These are phyloP conservation scores for Glareola pratincola DNA, from an alignment of 2,113 vertebrate genomes.

Conservation along the genomic window DNA sequence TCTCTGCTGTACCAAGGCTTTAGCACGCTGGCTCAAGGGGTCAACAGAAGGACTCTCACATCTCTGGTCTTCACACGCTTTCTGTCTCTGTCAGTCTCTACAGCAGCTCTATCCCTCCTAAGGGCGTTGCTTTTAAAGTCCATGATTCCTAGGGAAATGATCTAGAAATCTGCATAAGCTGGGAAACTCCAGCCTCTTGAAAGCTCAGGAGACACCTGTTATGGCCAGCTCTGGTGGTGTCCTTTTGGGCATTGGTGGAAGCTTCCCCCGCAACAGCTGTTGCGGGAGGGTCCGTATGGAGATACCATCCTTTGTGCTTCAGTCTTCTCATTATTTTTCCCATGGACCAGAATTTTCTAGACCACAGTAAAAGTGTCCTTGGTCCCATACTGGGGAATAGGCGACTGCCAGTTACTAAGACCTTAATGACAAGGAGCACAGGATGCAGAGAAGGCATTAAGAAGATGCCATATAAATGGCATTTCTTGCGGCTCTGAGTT, in stretches of 20 bases:
- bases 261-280: not conserved
- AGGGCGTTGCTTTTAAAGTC: not conserved
- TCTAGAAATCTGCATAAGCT: not conserved
- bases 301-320: not conserved
- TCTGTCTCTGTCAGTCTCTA: not conserved
- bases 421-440: not conserved
- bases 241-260: not conserved
- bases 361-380: not conserved
- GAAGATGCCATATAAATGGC: not conserved
- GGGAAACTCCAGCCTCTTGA: not conserved
- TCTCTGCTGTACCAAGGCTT: not conserved
- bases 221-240: not conserved
- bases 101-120: not conserved
- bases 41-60: not conserved
- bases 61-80: not conserved
- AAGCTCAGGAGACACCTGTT: not conserved
- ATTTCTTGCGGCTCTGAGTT: not conserved
- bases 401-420: not conserved
- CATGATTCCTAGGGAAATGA: not conserved
- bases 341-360: not conserved
- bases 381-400: not conserved
- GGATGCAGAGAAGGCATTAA: not conserved
- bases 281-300: not conserved
- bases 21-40: not conserved
- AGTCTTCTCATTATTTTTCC: not conserved